phyloP scores from a whole-genome alignment of 2,888 invertebrate genomes.

The Chrysolina haemoptera region DNA sequence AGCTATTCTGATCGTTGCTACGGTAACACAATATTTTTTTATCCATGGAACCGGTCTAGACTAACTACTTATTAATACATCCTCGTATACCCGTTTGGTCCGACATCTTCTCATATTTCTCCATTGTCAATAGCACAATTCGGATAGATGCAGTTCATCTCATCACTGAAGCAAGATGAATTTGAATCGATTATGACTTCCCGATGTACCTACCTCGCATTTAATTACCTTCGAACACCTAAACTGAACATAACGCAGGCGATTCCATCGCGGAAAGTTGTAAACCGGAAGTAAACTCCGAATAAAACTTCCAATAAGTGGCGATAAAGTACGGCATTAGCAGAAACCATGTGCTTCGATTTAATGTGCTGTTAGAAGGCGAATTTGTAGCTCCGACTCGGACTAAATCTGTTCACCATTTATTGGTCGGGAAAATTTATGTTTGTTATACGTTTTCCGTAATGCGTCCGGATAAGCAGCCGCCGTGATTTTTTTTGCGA shows the following conservation, averaged over 20 bases:
- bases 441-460: conserved; percentile 50
- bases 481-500: conserved; percentile 21
- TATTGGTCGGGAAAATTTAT: conserved; percentile 55
- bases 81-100: too few species aligned
- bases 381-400: conserved; percentile 53
- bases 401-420: conserved; percentile 56
- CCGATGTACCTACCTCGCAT: not conserved
- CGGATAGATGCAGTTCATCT: too few species aligned
- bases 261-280: conserved; percentile 19
- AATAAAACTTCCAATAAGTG: conserved; percentile 41
- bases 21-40: too few species aligned
- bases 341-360: conserved; percentile 44
- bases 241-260: not conserved
- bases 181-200: not conserved
- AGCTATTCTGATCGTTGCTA: too few species aligned
- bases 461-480: conserved; percentile 45
- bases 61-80: too few species aligned
- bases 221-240: not conserved
- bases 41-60: too few species aligned
- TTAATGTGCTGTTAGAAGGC: conserved; percentile 48
- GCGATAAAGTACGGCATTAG: conserved; percentile 43
- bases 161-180: too few species aligned
- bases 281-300: conserved; percentile 38
- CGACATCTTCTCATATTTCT: too few species aligned
- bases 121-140: too few species aligned